Conservation (phyloP, 2,797 vertebrate genomes). For the Poecilia velifera region DNA sequence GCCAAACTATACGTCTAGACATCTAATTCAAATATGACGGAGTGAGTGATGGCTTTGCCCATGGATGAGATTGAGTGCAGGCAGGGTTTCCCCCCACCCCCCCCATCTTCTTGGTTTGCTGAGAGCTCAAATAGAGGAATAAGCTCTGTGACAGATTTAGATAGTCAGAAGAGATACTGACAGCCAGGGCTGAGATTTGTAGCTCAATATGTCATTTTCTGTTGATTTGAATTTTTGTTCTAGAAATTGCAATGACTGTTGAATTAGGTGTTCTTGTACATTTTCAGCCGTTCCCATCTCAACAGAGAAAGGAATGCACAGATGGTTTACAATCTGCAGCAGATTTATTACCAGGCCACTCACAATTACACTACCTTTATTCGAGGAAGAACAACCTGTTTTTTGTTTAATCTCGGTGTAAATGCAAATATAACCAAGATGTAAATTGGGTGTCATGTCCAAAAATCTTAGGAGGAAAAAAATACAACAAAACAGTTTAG, state of each 20-base stretch:
- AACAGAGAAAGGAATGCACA: background rate
- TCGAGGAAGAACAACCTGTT: background rate
- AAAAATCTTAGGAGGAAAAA: background rate
- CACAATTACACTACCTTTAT: background rate
- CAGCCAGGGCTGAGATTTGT: slow-evolving; percentile 49
- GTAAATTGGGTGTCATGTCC: background rate
- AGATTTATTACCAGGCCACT: background rate
- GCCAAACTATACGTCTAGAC: slow-evolving; percentile 76
- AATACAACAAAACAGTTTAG: background rate
- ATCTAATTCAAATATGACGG: slow-evolving; percentile 75
- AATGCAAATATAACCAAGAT: background rate
- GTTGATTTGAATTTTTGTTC: slow-evolving; percentile 30
- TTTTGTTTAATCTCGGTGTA: background rate
- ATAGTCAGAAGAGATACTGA: slow-evolving; percentile 60
- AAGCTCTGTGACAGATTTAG: slow-evolving; percentile 67
- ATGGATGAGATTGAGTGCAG: slow-evolving; percentile 64
- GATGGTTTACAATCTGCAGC: background rate
- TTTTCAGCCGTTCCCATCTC: slow-evolving; percentile 2
- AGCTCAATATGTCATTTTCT: slow-evolving; percentile 32
- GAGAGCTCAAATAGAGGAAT: slow-evolving; percentile 62
- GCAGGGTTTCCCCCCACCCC: slow-evolving; percentile 4
- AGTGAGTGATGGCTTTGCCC: slow-evolving; percentile 72
- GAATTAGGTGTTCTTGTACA: slow-evolving; percentile 38
- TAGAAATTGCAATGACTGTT: slow-evolving; percentile 48
- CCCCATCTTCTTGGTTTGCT: slow-evolving; percentile 43